Evolutionary conservation across 2,888 invertebrate species (phyloP), one percentile per base, ranked within the genome.

Genomic region (Rhabditophanes sp.): DNA sequence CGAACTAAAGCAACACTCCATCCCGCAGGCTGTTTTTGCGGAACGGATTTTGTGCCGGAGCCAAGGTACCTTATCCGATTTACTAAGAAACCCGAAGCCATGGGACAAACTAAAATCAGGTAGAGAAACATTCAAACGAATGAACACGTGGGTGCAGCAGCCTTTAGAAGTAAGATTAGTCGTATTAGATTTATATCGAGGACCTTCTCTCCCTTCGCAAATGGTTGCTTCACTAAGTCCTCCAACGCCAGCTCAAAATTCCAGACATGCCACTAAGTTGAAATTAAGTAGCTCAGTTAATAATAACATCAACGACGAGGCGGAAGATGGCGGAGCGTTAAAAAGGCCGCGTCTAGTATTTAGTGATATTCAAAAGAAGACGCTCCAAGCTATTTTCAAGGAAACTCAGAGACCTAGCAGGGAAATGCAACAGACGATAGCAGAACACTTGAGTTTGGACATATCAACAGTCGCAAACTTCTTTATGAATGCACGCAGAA

Each of bases 291-390:
- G n/a, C n/a, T n/a, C n/a, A n/a, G n/a, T n/a, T n/a, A n/a, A n/a
- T n/a, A n/a, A n/a, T n/a, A n/a, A n/a, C n/a, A n/a, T n/a, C n/a
- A n/a, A n/a, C n/a, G n/a, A n/a, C n/a, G n/a, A n/a, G n/a, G n/a
- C n/a, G n/a, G n/a, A n/a, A n/a, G n/a, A n/a, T n/a, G n/a, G n/a
- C n/a, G n/a, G n/a, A n/a, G n/a, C n/a, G n/a, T n/a, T n/a, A n/a
- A 50, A 49, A 23, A 34, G 50, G 3, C 93, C 93, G 56, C 83
- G 93, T 68, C 78, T 96, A 73, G 93, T 96, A 72, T 96, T 96
- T 76, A 96, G 93, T 67, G 96, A 96, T 75, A 82, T 96, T 67
- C 96, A 96, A 76, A 80, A 93, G 71, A 82, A 93, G 75, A 96
- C 96, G 69, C 79, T 96, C 70, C 35, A 53, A 46, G 53, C 53